Evolutionary conservation across 2,113 vertebrate species (phyloP), one percentile per base, ranked within the genome.

Genomic region (Crypturellus undulatus): DNA sequence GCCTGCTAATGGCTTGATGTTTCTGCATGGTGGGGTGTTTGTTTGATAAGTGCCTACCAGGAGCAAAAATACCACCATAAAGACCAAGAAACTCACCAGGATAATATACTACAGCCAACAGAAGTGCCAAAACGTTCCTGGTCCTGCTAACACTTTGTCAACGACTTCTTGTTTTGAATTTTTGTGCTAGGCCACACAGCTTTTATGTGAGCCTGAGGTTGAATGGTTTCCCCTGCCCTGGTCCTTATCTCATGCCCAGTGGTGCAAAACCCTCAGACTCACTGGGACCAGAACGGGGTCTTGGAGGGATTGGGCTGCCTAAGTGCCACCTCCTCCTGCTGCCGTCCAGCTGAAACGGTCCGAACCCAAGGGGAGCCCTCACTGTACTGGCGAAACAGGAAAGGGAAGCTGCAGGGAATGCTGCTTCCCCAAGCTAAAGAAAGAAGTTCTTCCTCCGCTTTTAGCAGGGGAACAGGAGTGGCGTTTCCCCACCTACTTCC

Each of bases 331-430:
- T n/a, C 0, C 67, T 49, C 43, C 84, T 80, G 17, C 54, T 22
- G 22, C 4, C 25, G 17, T 3, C 64, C 73, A 59, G 18, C 62
- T 3, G 9, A 70, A 62, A 34, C 0, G 4, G 20, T 4, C 47
- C 11, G 56, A 20, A 4, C 8, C 0, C 0, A 36, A 3, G 0
- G 63, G 79, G 64, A 93, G 88, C 60, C 89, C 54, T 70, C 0
- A 0, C 52, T 76, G 84, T 40, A 21, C 54, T 49, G 58, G 12
- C 1, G 4, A 62, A 4, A 3, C 85, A 89, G 90, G 94, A 96
- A 97, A 36, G 83, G 85, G 96, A 95, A 96, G 92, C 88, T 96
- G 52, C 58, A 96, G 92, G 94, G 93, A 93, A 95, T 68, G 85
- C 83, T 94, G 83, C 88, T 96, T 96, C 95, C 76, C 59, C 77